Evolutionary conservation across 2,888 invertebrate genomes (phyloP).

Genomic region (Leucania comma): DNA sequence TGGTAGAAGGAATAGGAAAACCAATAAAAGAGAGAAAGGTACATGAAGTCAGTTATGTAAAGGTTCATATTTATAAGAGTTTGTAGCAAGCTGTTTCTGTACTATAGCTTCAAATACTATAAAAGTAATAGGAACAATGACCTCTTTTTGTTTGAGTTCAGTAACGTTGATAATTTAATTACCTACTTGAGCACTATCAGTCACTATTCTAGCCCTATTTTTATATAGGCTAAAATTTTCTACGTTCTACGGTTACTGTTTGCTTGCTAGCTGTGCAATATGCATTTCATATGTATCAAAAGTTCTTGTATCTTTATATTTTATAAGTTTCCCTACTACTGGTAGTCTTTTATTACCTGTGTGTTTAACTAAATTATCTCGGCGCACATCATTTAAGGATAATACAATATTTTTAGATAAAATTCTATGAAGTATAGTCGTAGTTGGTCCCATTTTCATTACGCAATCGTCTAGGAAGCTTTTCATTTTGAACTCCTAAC

Average conservation of each 20-base stretch:
- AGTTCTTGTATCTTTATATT: not conserved
- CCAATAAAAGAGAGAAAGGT: not conserved
- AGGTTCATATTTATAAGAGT: not conserved
- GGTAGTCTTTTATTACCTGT: not conserved
- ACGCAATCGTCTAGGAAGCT: not conserved
- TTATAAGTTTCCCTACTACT: not conserved
- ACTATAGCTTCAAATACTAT: not conserved
- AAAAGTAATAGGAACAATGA: not conserved
- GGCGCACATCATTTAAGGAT: not conserved
- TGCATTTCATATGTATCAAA: not conserved
- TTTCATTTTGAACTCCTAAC: not conserved
- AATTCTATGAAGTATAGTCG: not conserved
- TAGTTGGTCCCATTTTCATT: not conserved
- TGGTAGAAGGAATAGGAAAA: too few relatives aligned
- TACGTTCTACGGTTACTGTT: too few relatives aligned
- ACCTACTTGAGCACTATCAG: not conserved
- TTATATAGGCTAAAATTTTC: not conserved
- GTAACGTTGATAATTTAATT: slow-evolving; percentile 13
- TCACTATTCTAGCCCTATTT: slow-evolving; percentile 1
- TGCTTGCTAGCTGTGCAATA: not conserved
- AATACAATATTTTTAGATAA: not conserved
- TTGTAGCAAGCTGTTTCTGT: not conserved
- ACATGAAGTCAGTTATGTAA: not conserved
- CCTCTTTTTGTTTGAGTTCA: slow-evolving; percentile 14
- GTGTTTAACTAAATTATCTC: not conserved